A percentile compares a stretch with the other conserved stretches of the same genome.
Evolutionary conservation across 92 coral and sea anemone species (phyloP).

Genomic region (Palythoa grandis): DNA sequence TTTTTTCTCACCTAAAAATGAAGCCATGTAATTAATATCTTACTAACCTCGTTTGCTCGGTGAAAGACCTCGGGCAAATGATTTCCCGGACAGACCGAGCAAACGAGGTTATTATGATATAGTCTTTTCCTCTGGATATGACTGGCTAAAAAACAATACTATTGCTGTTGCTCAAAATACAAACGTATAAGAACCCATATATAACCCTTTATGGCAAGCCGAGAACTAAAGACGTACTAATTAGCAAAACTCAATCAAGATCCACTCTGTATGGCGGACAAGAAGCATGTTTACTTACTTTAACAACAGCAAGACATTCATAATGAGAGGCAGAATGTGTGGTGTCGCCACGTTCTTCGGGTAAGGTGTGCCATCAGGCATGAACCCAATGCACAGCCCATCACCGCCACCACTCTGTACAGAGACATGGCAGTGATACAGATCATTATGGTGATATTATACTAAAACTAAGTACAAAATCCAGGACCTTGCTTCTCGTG

Average conservation of each 20-base stretch:
- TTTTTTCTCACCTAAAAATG: too few species aligned
- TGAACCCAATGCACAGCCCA: slow-evolving; percentile 90
- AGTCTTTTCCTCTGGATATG: too few species aligned
- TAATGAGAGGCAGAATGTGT: slow-evolving; percentile 73
- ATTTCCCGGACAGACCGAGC: too few species aligned
- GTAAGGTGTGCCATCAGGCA: slow-evolving; percentile 89
- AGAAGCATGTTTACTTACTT: slow-evolving; percentile 67
- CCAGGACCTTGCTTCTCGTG: background rate
- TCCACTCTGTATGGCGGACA: background rate
- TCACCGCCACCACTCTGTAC: slow-evolving; percentile 75
- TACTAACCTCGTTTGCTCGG: too few species aligned
- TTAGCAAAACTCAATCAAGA: background rate
- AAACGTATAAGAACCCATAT: too few species aligned
- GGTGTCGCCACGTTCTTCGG: slow-evolving; percentile 72
- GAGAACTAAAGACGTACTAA: background rate
- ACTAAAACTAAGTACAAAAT: background rate
- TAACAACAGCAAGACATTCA: slow-evolving; percentile 66
- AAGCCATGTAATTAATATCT: too few species aligned
- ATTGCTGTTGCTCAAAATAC: too few species aligned
- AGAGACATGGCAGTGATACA: slow-evolving; percentile 43
- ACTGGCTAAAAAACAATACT: too few species aligned
- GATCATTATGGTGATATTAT: slow-evolving; percentile 5
- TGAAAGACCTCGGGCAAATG: too few species aligned
- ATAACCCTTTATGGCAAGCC: too few species aligned
- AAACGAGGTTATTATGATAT: too few species aligned